A percentile compares a stretch with the other conserved stretches of the same genome.
These are phyloP conservation scores for Temnothorax nylanderi DNA, from an alignment of 1,140 invertebrate genomes.

Conservation along the genomic window DNA sequence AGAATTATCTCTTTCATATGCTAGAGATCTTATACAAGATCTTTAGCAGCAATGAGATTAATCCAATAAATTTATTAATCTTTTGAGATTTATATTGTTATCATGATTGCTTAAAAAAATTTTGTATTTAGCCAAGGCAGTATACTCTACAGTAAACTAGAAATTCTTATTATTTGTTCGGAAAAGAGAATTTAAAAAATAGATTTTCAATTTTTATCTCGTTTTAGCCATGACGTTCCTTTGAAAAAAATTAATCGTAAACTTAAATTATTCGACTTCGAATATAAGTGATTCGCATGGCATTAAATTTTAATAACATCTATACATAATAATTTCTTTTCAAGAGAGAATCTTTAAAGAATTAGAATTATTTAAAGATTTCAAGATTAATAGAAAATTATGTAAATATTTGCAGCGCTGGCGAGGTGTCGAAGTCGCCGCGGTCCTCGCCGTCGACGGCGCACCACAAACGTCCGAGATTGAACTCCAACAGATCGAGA, in stretches of 20 bases:
- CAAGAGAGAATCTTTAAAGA: neutral
- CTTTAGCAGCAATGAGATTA: neutral
- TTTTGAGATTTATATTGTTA: neutral
- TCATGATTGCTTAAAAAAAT: no score
- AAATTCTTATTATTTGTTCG: neutral
- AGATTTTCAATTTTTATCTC: neutral
- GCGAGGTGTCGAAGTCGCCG: conserved; percentile 66
- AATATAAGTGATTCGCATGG: neutral
- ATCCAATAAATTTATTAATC: neutral
- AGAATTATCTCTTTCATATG: neutral
- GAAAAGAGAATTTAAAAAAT: neutral
- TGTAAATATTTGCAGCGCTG: neutral
- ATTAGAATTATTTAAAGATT: neutral
- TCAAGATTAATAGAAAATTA: neutral
- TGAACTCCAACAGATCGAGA: conserved; percentile 11
- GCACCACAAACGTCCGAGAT: neutral
- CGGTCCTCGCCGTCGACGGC: conserved; percentile 33
- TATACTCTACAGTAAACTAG: neutral
- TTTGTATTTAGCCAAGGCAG: neutral
- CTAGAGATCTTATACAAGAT: neutral
- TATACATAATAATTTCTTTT: neutral
- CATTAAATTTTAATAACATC: neutral
- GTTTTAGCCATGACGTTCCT: neutral
- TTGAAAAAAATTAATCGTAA: neutral
- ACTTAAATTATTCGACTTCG: neutral